A percentile compares a stretch with the other conserved stretches of the same genome.
Evolutionary conservation across 1,140 invertebrate genomes (phyloP).

Genomic region (Stratiolaelaps scimitus): DNA sequence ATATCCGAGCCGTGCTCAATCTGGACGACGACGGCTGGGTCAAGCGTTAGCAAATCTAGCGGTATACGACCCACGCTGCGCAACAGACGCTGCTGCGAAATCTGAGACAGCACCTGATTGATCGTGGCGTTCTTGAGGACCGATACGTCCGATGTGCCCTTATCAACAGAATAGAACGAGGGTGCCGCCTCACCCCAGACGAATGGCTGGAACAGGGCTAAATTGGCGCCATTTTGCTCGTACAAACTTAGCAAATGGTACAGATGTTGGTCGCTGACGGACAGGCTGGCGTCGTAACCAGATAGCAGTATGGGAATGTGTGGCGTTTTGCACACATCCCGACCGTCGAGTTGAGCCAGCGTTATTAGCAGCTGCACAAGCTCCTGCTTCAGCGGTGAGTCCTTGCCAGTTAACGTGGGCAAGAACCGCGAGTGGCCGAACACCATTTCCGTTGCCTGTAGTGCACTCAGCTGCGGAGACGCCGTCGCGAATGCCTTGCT

Average conservation of each 20-base stretch:
- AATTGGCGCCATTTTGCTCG: conserved; percentile 13
- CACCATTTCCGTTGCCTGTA: neutral
- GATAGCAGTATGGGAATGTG: conserved; percentile 13
- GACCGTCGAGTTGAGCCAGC: neutral
- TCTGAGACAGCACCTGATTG: conserved; percentile 15
- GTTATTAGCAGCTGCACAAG: neutral
- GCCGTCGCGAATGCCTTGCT: neutral
- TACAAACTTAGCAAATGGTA: conserved; percentile 10
- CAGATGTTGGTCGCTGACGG: conserved; percentile 1
- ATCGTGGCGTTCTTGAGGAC: conserved; percentile 25
- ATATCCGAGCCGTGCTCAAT: neutral
- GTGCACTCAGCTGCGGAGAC: neutral
- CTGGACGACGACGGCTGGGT: neutral
- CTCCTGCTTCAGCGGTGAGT: conserved; percentile 1
- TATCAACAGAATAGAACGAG: conserved; percentile 17
- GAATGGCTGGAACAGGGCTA: conserved; percentile 9
- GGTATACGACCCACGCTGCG: neutral
- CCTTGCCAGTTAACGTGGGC: conserved; percentile 9
- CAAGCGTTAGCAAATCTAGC: neutral
- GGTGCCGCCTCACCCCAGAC: conserved; percentile 19
- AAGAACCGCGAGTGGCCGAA: conserved; percentile 17
- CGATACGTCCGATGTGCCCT: conserved; percentile 9
- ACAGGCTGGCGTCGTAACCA: neutral
- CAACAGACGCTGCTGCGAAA: conserved; percentile 6
- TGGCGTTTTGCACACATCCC: conserved; percentile 13